Base-by-base conservation (phyloP, 1,140 invertebrate genomes). In the Hetaerina americana region DNA sequence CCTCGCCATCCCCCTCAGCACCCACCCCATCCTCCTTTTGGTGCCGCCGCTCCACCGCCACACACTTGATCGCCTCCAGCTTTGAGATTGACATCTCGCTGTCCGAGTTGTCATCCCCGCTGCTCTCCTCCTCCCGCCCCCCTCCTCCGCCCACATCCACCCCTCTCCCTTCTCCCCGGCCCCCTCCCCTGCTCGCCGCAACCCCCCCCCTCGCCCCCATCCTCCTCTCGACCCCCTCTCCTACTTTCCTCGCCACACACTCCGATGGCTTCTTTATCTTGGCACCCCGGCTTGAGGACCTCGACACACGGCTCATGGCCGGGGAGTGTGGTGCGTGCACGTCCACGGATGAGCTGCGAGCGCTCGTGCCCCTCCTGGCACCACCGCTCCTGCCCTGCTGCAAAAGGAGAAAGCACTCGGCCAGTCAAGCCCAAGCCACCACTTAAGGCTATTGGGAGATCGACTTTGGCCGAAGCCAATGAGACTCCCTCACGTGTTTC, bases 21-120 rank as follows among this genome's bases (percentile, higher is more conserved):
- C 3, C 27, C 15, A 18, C 6, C 12, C 2, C 27, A 68, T 26
- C 67, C 71, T 73, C 66, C 67, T 75, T 73, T 6, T 68, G 74
- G 40, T 73, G 69, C 49, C 73, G 70, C 25, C 76, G 49, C 66
- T 76, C 73, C 12, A 73, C 72, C 1, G 76, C 77, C 26, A 77
- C 74, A 29, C 71, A 71, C 69, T 76, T 81, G 72, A 87, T 88
- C 24, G 81, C 83, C 73, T 86, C 83, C 31, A 88, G 78, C 77
- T 88, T 90, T 0, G 84, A 82, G 68, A 86, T 84, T 69, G 85
- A 84, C 71, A 87, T 80, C 77, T 86, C 85, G n/a, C 83, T 85
- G 73, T 87, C 84, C 71, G 85, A 84, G 70, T 86, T 84, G 57
- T 82, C 84, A 70, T 83, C 27, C 15, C 27, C 24, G 27, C 25